Base-by-base conservation (phyloP, 2,888 invertebrate genomes). In the Resseliella maxima region DNA sequence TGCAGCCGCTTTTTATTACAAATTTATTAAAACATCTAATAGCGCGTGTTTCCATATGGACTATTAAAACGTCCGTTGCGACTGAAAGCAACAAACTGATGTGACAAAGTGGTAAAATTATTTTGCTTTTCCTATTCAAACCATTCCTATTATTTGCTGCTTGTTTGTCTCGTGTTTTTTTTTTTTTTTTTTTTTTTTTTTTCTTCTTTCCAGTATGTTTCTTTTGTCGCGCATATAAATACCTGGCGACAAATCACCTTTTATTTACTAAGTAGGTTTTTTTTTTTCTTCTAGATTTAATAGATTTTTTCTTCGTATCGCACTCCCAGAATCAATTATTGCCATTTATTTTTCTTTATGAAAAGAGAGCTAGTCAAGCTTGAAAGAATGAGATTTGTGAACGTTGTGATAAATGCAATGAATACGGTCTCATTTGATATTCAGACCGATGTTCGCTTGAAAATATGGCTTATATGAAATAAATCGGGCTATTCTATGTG, bases 291-390 rank as follows among this genome's bases (percentile, higher is more conserved):
- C 36, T 83, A 38, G 83, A 83, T 83, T 83, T 83, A 83, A 83
- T 72, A 72, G 72, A 72, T 72, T 83, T 83, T n/a, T 83, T 83
- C 38, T 83, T 38, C 38, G 36, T 38, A 83, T 83, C 83, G 83
- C 83, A 38, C 24, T 81, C 21, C 38, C 38, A 83, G 38, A 38
- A 83, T 38, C 38, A 81, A 81, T 81, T 81, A 81, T 81, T 81
- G 35, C 35, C 35, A 36, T 81, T 81, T 36, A 83, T 83, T 83
- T n/a, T n/a, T 83, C 36, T 83, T 2, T 72, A 83, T 36, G 24
- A 83, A 83, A 83, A 83, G 83, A 83, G n/a, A n/a, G n/a, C n/a
- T n/a, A n/a, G n/a, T n/a, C n/a, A n/a, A n/a, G 83, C 24, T 83
- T 38, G 38, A 15, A 59, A 59, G 59, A 59, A 59, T 59, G 24